These are phyloP conservation scores for Kryptolebias marmoratus DNA, from an alignment of 2,113 vertebrate genomes.

Conservation along the genomic window DNA sequence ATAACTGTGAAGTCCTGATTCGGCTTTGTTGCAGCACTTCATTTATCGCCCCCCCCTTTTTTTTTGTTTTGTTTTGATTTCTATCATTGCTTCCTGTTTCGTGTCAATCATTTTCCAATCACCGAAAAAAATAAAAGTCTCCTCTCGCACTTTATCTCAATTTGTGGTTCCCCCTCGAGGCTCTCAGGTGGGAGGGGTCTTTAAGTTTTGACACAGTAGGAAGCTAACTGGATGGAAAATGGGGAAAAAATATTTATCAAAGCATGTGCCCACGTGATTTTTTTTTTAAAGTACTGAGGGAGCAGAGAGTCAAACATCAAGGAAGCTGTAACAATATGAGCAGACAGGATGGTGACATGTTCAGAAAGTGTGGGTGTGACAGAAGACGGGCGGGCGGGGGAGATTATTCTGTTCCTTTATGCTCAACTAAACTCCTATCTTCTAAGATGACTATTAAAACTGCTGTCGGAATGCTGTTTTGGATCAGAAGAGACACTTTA, in stretches of 20 bases:
- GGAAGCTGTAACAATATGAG: background rate
- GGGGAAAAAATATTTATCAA: conserved; percentile 6
- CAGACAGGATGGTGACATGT: conserved; percentile 2
- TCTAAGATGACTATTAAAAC: background rate
- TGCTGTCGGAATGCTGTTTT: background rate
- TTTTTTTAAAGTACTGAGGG: background rate
- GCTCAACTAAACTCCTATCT: background rate
- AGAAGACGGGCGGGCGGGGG: background rate
- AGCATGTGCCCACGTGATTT: background rate
- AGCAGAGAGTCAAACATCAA: conserved; percentile 9
- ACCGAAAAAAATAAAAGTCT: conserved; percentile 12
- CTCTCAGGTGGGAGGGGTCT: background rate
- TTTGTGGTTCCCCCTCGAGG: background rate
- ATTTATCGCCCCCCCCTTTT: no score
- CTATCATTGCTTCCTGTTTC: conserved; percentile 20
- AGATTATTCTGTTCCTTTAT: background rate
- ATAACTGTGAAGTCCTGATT: conserved; percentile 27
- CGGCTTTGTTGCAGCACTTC: conserved; percentile 14
- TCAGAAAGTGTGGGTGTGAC: background rate
- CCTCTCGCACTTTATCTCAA: conserved; percentile 25
- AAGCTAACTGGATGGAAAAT: conserved; percentile 21
- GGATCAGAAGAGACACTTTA: background rate
- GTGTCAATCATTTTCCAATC: conserved; percentile 41
- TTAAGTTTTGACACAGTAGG: conserved; percentile 14
- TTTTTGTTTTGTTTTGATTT: background rate